Percentiles rank a stretch among this genome's conserved stretches.
These are phyloP conservation scores for Mythimna loreyi DNA, from an alignment of 2,888 invertebrate genomes.

Conservation along the genomic window DNA sequence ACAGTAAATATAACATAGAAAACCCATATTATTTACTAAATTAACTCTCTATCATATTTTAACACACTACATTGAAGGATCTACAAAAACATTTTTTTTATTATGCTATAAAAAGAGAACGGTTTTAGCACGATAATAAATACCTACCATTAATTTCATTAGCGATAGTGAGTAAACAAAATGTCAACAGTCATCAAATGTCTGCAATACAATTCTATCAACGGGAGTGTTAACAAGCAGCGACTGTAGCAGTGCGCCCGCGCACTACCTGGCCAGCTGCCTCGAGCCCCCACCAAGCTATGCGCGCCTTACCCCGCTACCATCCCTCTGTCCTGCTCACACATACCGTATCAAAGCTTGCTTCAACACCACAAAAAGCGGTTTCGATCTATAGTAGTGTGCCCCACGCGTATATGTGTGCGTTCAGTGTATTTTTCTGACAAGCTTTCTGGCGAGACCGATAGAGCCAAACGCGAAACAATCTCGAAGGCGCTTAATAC, in stretches of 20 bases:
- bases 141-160: conserved; percentile 65
- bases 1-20: background rate
- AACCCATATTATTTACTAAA: background rate
- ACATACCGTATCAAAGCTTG: conserved; percentile 82
- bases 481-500: conserved; percentile 79
- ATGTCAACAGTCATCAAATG: conserved; percentile 79
- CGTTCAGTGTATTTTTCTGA: conserved; percentile 86
- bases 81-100: conserved; percentile 1
- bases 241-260: conserved; percentile 85
- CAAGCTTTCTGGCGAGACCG: conserved; percentile 79
- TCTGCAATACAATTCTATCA: conserved; percentile 84
- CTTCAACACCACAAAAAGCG: conserved; percentile 88
- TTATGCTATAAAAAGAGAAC: conserved; percentile 3
- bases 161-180: conserved; percentile 73
- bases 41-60: background rate
- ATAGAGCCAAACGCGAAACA: conserved; percentile 79
- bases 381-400: conserved; percentile 84
- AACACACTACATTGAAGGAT: conserved; percentile 14
- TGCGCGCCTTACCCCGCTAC: conserved; percentile 83
- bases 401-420: conserved; percentile 78
- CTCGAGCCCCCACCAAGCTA: conserved; percentile 84
- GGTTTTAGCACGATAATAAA: conserved; percentile 49
- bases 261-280: conserved; percentile 90
- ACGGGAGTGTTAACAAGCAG: conserved; percentile 87
- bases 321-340: conserved; percentile 82